These are phyloP conservation scores for Harpagifer antarcticus DNA, from an alignment of 2,797 vertebrate species.

Conservation along the genomic window DNA sequence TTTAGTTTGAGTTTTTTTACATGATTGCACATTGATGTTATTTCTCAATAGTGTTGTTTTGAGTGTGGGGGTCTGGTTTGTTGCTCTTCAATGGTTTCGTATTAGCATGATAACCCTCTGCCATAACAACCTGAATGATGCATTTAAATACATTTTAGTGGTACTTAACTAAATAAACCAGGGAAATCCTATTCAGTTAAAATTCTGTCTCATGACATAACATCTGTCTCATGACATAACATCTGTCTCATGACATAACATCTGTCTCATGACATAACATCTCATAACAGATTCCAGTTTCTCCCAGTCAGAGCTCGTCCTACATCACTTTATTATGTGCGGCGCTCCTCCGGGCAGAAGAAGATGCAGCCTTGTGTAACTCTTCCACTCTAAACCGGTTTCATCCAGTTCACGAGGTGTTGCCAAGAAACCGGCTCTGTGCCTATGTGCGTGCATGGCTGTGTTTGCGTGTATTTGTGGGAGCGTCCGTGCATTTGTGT, in stretches of 20 bases:
- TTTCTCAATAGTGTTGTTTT: too few relatives aligned
- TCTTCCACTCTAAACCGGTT: constrained; percentile 75
- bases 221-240: background rate
- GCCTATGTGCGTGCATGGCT: constrained; percentile 16
- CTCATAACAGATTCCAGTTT: background rate
- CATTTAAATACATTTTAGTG: background rate
- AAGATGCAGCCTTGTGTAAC: constrained; percentile 74
- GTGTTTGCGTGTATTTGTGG: constrained; percentile 12
- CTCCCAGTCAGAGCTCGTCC: constrained; percentile 13
- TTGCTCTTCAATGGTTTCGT: too few relatives aligned
- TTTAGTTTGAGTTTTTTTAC: too few relatives aligned
- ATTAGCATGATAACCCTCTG: too few relatives aligned
- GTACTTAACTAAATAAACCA: background rate
- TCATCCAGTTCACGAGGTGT: constrained; percentile 74
- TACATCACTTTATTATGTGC: constrained; percentile 3
- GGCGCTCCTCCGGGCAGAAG: constrained; percentile 22
- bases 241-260: background rate
- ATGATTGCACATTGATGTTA: too few relatives aligned
- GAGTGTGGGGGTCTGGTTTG: too few relatives aligned
- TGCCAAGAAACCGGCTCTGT: constrained; percentile 55
- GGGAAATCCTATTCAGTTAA: background rate
- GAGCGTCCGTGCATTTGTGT: background rate
- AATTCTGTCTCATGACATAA: background rate
- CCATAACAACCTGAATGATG: too few relatives aligned
- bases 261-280: too few relatives aligned